A percentile compares a stretch with the other conserved stretches of the same genome.
Evolutionary conservation across 2,797 vertebrate species (phyloP).

Genomic region (Gambelia wislizenii): DNA sequence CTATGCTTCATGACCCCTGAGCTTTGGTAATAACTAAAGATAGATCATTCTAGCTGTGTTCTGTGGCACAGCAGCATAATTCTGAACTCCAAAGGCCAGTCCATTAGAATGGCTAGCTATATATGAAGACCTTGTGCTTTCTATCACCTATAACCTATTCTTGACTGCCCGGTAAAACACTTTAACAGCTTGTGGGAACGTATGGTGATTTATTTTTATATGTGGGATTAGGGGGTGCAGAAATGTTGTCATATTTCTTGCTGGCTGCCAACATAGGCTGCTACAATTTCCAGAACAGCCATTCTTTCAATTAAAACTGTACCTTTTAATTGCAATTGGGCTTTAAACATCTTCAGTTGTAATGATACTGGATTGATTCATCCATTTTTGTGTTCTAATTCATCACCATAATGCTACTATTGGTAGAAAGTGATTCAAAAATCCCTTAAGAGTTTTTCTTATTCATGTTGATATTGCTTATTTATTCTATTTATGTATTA

Average conservation of each 20-base stretch:
- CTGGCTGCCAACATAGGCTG: not conserved
- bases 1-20: not conserved
- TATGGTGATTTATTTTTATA: slow-evolving; percentile 7
- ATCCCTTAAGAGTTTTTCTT: not conserved
- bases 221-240: slow-evolving; percentile 11
- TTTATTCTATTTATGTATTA: not conserved
- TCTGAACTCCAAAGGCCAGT: slow-evolving; percentile 48
- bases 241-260: not conserved
- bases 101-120: slow-evolving; percentile 55
- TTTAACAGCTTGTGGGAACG: slow-evolving; percentile 36
- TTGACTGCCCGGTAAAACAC: slow-evolving; percentile 57
- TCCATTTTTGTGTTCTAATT: slow-evolving; percentile 40
- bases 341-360: not conserved
- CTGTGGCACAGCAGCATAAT: slow-evolving; percentile 5
- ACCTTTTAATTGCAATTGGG: slow-evolving; percentile 29
- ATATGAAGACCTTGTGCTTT: slow-evolving; percentile 53
- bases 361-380: slow-evolving; percentile 27
- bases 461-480: not conserved
- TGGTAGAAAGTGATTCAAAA: not conserved
- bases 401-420: not conserved
- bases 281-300: slow-evolving; percentile 11
- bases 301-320: not conserved
- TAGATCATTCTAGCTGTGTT: slow-evolving; percentile 27
- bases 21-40: not conserved
- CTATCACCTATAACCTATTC: slow-evolving; percentile 46